Evolutionary conservation across 2,113 vertebrate genomes (phyloP).

Genomic region (Theristicus caerulescens): DNA sequence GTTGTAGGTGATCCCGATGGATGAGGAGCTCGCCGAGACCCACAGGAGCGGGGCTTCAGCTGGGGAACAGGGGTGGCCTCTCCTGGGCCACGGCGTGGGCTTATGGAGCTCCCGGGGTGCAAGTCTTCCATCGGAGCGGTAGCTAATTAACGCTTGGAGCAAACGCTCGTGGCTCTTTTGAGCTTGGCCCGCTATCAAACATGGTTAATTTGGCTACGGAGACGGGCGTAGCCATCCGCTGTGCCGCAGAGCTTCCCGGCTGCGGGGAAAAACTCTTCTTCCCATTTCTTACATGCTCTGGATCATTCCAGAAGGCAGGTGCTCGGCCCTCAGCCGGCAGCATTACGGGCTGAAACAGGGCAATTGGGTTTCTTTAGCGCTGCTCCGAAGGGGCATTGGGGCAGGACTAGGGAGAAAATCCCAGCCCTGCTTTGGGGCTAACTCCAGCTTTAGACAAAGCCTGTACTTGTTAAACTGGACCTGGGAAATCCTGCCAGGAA

Average conservation of each 20-base stretch:
- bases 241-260: neutral
- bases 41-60: neutral
- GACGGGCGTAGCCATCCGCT: rapidly evolving
- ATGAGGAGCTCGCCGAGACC: rapidly evolving
- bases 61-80: neutral
- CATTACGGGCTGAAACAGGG: rapidly evolving
- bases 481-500: neutral
- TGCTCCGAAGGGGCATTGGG: neutral
- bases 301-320: neutral
- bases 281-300: rapidly evolving
- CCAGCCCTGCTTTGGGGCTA: neutral
- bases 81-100: no score
- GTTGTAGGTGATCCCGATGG: rapidly evolving
- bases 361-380: rapidly evolving
- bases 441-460: neutral
- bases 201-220: rapidly evolving
- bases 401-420: neutral
- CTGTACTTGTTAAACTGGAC: neutral
- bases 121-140: rapidly evolving
- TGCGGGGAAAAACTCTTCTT: neutral
- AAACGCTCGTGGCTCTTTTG: neutral
- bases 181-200: neutral
- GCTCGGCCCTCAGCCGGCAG: neutral
- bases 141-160: neutral
- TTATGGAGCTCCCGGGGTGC: rapidly evolving